phyloP scores from a whole-genome alignment of 2,113 vertebrate species.

The Terrapene triunguis region DNA sequence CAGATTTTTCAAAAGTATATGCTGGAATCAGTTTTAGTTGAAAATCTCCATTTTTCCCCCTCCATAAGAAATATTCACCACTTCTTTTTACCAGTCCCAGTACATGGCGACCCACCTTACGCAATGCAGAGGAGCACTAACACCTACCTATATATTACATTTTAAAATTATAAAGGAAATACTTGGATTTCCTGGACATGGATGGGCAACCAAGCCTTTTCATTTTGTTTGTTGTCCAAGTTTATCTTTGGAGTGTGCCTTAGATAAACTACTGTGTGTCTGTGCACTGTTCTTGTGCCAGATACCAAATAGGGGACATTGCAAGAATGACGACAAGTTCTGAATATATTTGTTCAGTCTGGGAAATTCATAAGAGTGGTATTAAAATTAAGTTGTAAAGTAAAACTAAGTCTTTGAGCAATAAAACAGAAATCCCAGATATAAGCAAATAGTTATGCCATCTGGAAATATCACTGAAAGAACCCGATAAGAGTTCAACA shows the following conservation, averaged over 20 bases:
- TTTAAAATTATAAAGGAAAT: background rate
- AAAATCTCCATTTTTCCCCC: background rate
- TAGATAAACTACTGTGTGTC: background rate
- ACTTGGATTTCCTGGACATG: background rate
- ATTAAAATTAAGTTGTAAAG: background rate
- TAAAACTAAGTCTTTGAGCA: background rate
- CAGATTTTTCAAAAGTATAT: background rate
- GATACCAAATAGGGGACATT: background rate
- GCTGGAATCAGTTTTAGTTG: background rate
- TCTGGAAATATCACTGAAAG: background rate
- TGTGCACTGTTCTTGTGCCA: background rate
- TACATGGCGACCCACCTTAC: background rate
- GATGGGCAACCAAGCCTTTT: background rate
- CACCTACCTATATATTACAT: background rate
- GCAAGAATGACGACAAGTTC: background rate
- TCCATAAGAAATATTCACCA: background rate
- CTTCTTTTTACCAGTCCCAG: fast-evolving
- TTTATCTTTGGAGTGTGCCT: background rate
- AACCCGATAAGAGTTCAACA: background rate
- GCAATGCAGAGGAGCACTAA: background rate
- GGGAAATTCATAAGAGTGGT: background rate
- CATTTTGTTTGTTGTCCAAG: background rate
- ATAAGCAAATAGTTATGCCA: background rate
- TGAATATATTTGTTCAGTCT: background rate
- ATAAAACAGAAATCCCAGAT: background rate